Percentiles rank a stretch among this genome's conserved stretches.
Conservation (phyloP, 2,113 vertebrate species). For the Brachypteracias leptosomus region DNA sequence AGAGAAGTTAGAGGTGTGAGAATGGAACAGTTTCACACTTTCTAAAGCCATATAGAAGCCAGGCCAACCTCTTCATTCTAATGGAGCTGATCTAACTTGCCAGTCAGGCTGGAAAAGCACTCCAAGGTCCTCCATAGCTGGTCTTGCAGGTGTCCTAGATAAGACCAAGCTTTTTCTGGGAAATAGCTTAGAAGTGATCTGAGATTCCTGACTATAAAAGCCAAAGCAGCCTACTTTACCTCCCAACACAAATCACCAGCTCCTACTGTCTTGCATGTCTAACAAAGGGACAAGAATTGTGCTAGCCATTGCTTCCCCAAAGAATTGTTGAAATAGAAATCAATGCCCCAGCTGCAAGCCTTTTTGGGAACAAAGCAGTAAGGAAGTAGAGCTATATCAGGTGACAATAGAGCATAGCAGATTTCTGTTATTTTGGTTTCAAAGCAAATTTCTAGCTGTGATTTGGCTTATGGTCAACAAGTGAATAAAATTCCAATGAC, state of each 20-base stretch:
- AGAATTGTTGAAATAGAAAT: constrained; percentile 38
- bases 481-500: constrained; percentile 26
- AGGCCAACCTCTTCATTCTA: neutral
- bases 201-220: constrained; percentile 4
- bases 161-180: neutral
- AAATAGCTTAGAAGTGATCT: neutral
- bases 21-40: neutral
- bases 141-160: constrained; percentile 8
- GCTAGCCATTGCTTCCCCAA: neutral
- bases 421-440: constrained; percentile 37
- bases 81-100: neutral
- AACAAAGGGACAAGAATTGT: constrained; percentile 23
- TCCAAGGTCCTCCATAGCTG: neutral
- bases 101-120: neutral
- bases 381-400: neutral
- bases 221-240: neutral
- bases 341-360: constrained; percentile 40
- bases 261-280: constrained; percentile 34
- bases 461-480: constrained; percentile 33
- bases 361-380: constrained; percentile 29
- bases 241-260: neutral
- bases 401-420: constrained; percentile 10
- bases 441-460: constrained; percentile 43
- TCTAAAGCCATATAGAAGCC: neutral
- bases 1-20: constrained; percentile 16